Evolutionary conservation across 2,113 vertebrate species (phyloP).

Genomic region (Pithys albifrons): DNA sequence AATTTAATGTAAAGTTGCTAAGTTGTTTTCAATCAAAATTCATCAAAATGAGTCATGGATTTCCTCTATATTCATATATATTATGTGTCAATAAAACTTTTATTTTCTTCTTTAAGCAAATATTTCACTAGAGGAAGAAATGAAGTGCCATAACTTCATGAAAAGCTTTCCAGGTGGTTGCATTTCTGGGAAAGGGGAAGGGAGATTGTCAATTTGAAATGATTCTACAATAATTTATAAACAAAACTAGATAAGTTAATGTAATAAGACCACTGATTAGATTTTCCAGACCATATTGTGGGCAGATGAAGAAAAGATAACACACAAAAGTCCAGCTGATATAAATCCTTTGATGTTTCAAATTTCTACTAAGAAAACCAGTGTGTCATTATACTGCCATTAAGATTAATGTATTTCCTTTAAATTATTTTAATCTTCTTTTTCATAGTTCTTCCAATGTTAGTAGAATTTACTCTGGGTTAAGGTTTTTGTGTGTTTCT

Average conservation of each 20-base stretch:
- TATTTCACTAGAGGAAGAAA: not conserved
- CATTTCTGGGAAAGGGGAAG: not conserved
- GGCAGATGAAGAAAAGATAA: not conserved
- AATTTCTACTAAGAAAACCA: not conserved
- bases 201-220: not conserved
- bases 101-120: not conserved
- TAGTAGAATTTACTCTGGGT: not conserved
- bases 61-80: not conserved
- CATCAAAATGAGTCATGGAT: not conserved
- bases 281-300: not conserved
- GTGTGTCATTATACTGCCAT: not conserved
- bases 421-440: not conserved
- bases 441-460: not conserved
- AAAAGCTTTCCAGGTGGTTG: not conserved
- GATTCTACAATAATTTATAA: not conserved
- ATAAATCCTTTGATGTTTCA: not conserved
- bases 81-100: not conserved
- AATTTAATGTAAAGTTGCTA: not conserved
- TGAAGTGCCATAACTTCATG: accelerated
- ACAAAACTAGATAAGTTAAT: not conserved
- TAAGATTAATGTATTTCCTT: not conserved
- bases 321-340: not conserved
- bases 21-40: not conserved
- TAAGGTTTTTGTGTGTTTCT: not conserved
- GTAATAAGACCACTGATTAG: not conserved